A percentile compares a stretch with the other conserved stretches of the same genome.
These are phyloP conservation scores for Drosophila novamexicana DNA, from an alignment of 1,140 invertebrate genomes.

Conservation along the genomic window DNA sequence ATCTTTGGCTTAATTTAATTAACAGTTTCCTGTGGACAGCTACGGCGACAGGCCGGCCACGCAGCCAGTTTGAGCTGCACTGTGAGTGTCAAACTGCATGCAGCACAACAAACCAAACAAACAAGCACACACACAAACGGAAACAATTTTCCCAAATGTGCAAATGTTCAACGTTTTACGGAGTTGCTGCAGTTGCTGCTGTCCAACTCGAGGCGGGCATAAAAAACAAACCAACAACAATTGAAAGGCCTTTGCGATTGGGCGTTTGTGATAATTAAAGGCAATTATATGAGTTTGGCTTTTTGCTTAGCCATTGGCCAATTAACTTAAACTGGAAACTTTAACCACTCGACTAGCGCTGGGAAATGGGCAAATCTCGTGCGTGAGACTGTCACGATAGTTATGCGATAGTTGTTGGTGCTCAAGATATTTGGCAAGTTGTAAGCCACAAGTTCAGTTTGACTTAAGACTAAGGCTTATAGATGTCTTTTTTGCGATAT, in stretches of 20 bases:
- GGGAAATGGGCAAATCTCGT: not conserved
- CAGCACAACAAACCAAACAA: not conserved
- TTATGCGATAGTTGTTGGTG: conserved; percentile 4
- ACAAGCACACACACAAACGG: conserved; percentile 44
- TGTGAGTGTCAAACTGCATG: conserved; percentile 29
- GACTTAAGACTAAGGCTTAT: too few species aligned
- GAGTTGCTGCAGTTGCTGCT: conserved; percentile 25
- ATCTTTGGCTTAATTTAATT: conserved; percentile 78
- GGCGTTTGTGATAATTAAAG: conserved; percentile 81
- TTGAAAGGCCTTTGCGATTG: conserved; percentile 62
- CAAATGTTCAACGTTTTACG: conserved; percentile 54
- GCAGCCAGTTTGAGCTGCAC: conserved; percentile 27
- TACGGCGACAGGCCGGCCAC: too few species aligned
- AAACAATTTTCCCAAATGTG: conserved; percentile 75
- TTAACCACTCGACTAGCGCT: conserved; percentile 13
- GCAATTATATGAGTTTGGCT: conserved; percentile 76
- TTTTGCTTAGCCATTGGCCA: conserved; percentile 64
- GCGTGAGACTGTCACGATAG: conserved; percentile 6
- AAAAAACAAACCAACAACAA: conserved; percentile 25
- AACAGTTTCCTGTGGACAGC: conserved; percentile 69
- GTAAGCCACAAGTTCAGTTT: too few species aligned
- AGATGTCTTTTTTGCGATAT: too few species aligned
- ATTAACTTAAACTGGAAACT: conserved; percentile 75
- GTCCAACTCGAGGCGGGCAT: conserved; percentile 19
- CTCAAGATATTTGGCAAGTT: too few species aligned